Conservation (phyloP, 2,888 invertebrate species). For the Elegia similella region DNA sequence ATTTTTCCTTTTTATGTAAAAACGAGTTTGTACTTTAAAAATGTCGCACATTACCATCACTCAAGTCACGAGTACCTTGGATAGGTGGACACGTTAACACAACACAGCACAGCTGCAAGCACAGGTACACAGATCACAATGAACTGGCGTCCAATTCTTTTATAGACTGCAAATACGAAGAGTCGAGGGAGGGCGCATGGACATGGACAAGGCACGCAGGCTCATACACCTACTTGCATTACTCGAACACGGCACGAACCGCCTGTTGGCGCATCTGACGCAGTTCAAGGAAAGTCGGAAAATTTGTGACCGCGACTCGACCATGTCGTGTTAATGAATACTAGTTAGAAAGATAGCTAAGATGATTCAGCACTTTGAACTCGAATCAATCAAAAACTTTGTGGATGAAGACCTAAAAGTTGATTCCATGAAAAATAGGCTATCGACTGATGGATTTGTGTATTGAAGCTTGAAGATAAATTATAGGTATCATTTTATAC, state of each 20-base stretch:
- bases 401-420: background rate
- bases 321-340: slow-evolving; percentile 10
- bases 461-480: background rate
- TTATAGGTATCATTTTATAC: background rate
- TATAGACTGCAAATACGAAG: slow-evolving; percentile 67
- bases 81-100: slow-evolving; percentile 55
- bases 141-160: slow-evolving; percentile 62
- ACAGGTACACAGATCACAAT: slow-evolving; percentile 71
- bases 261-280: slow-evolving; percentile 25
- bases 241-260: slow-evolving; percentile 22
- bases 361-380: slow-evolving; percentile 4
- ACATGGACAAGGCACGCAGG: slow-evolving; percentile 34
- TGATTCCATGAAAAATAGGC: slow-evolving; percentile 9
- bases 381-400: slow-evolving; percentile 10
- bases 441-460: background rate
- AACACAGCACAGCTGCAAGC: slow-evolving; percentile 73
- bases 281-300: slow-evolving; percentile 14
- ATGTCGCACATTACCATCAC: background rate
- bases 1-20: background rate
- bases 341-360: background rate
- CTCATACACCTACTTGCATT: background rate
- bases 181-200: slow-evolving; percentile 52
- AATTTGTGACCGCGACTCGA: background rate
- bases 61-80: slow-evolving; percentile 50
- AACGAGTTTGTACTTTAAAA: background rate